Conservation (phyloP, 2,888 invertebrate genomes). For the Dysmachus trigonus region DNA sequence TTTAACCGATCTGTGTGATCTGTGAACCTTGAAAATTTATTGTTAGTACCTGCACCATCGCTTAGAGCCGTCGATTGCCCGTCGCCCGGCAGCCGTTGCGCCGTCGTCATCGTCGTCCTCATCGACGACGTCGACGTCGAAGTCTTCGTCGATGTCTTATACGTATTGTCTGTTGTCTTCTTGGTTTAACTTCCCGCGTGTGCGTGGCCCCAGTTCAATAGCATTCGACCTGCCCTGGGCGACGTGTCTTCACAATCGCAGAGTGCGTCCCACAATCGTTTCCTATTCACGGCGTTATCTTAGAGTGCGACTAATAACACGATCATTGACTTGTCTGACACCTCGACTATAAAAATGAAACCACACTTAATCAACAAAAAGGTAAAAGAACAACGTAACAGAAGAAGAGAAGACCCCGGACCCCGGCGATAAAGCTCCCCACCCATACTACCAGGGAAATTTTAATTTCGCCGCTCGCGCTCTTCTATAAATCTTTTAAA, state of each 20-base stretch:
- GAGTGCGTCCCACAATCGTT: conserved; percentile 53
- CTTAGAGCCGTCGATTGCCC: not conserved
- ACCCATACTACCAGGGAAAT: conserved; percentile 18
- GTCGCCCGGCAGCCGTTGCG: not conserved
- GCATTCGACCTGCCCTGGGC: conserved; percentile 25
- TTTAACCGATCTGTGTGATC: conserved; percentile 30
- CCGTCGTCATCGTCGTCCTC: not conserved
- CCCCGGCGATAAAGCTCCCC: not conserved
- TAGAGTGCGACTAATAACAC: conserved; percentile 53
- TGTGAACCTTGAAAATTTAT: conserved; percentile 28
- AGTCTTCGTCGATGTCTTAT: not conserved
- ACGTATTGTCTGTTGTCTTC: not conserved
- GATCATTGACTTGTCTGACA: conserved; percentile 54
- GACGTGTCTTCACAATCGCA: conserved; percentile 45
- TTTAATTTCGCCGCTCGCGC: not conserved
- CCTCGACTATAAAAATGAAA: conserved; percentile 48
- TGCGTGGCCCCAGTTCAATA: conserved; percentile 15
- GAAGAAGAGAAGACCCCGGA: not conserved
- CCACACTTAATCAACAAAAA: conserved; percentile 38
- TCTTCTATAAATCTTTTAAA: conserved; percentile 28
- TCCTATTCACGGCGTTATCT: conserved; percentile 53
- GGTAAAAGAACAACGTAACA: conserved; percentile 7
- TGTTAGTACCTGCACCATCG: not conserved
- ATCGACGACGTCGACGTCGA: not conserved
- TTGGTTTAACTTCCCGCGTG: not conserved